phyloP scores from a whole-genome alignment of 30 jellyfish, hydroid and myxozoan genomes.

The Aurelia aurita region DNA sequence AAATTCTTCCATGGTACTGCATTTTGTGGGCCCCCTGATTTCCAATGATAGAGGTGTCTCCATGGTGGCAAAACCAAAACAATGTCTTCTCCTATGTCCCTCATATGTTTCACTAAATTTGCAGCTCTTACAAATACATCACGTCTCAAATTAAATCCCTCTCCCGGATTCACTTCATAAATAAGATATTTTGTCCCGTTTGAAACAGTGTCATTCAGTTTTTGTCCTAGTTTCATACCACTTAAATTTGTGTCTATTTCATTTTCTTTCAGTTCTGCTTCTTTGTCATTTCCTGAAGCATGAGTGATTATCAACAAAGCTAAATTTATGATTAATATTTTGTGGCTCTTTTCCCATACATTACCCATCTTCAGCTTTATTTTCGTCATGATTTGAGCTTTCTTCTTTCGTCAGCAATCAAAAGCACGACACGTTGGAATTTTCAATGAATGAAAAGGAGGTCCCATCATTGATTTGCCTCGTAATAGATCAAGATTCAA shows the following conservation, averaged over 20 bases:
- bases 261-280: background rate
- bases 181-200: constrained; percentile 62
- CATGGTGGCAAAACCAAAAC: constrained; percentile 96
- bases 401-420: no score
- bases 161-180: constrained; percentile 97
- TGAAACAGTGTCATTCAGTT: constrained; percentile 16
- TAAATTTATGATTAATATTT: no score
- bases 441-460: no score
- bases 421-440: no score
- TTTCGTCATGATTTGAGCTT: no score
- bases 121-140: constrained; percentile 96
- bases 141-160: constrained; percentile 93
- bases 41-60: constrained; percentile 96
- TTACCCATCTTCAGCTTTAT: background rate
- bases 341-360: background rate
- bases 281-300: background rate
- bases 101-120: constrained; percentile 77
- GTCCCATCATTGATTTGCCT: no score
- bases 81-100: constrained; percentile 77
- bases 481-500: no score
- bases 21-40: constrained; percentile 53
- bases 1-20: constrained; percentile 92
- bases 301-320: background rate
- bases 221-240: constrained; percentile 18
- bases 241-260: background rate